phyloP scores from a whole-genome alignment of 2,888 invertebrate species.

The Molorchus minor region DNA sequence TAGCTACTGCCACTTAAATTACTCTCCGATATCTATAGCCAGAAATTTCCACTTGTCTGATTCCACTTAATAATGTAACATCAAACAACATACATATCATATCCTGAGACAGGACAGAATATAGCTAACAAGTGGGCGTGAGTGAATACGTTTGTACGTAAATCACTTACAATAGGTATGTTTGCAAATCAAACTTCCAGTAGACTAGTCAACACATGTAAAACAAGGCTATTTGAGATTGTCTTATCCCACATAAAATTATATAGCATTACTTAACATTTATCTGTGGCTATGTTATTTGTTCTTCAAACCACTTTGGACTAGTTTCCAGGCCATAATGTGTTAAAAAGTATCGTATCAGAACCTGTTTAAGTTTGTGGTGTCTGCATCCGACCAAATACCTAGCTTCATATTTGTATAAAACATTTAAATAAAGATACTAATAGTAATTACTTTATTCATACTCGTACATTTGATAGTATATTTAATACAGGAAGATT shows the following conservation, averaged over 20 bases:
- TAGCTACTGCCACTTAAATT: too few species aligned
- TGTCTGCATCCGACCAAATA: neutral
- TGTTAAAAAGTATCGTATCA: slow-evolving; percentile 18
- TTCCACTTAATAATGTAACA: neutral
- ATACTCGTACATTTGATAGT: too few species aligned
- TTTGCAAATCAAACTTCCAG: slow-evolving; percentile 53
- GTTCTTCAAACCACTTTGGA: slow-evolving; percentile 33
- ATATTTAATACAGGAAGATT: too few species aligned
- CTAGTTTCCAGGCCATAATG: slow-evolving; percentile 23
- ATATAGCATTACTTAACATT: slow-evolving; percentile 32
- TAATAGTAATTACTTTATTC: neutral
- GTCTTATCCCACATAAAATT: slow-evolving; percentile 44
- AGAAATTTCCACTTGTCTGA: too few species aligned
- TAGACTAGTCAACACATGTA: slow-evolving; percentile 50
- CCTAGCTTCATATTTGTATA: neutral
- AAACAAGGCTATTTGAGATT: slow-evolving; percentile 51
- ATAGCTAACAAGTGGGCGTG: slow-evolving; percentile 6
- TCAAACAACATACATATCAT: slow-evolving; percentile 3
- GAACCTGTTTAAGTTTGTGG: slow-evolving; percentile 17
- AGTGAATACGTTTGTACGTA: slow-evolving; percentile 13
- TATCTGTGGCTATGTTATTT: slow-evolving; percentile 40
- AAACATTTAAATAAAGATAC: neutral
- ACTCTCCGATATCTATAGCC: too few species aligned
- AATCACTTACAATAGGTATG: slow-evolving; percentile 24
- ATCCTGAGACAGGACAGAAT: slow-evolving; percentile 4